Evolutionary conservation across 2,888 invertebrate genomes (phyloP), one percentile per base, ranked within the genome.

Genomic region (Frankliniella fusca): DNA sequence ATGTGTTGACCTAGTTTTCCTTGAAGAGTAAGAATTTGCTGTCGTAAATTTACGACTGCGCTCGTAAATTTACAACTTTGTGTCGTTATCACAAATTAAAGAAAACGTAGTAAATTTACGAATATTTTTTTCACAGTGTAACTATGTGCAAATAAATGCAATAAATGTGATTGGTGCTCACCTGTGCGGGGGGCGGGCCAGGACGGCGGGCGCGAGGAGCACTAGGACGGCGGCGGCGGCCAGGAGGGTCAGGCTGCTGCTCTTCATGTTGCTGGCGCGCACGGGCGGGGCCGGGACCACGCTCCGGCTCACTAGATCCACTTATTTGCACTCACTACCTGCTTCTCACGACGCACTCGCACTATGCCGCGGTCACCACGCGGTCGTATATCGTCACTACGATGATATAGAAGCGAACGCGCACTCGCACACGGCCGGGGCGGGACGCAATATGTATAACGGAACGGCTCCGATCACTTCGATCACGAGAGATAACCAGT

Each of bases 111-210:
- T n/a, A n/a, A n/a, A n/a, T n/a, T n/a, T n/a, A n/a, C n/a, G n/a
- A n/a, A n/a, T n/a, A n/a, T n/a, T n/a, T n/a, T n/a, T n/a, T n/a
- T n/a, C n/a, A n/a, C n/a, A n/a, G n/a, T n/a, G n/a, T n/a, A n/a
- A n/a, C 54, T 50, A 11, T 15, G 15, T 50, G 15, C 9, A 50
- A 50, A 50, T 50, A 50, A 50, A 50, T 50, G 50, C 50, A 9
- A 50, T 9, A 50, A 50, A 9, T 50, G 50, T 15, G 10, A 50
- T 50, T 50, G 23, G 7, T 9, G 23, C 70, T 70, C 12, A 76
- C 70, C 70, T 76, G 70, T 76, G 70, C 70, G 70, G 70, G 70
- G 70, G 70, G 27, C 70, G 70, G 12, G 23, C 70, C 23, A 76
- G 27, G 70, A 76, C 70, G 70, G 27, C 70, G 70, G 70, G 70